Evolutionary conservation across 37 sponge, comb jelly and placozoan species (phyloP).

Genomic region (Halichondria panicea): DNA sequence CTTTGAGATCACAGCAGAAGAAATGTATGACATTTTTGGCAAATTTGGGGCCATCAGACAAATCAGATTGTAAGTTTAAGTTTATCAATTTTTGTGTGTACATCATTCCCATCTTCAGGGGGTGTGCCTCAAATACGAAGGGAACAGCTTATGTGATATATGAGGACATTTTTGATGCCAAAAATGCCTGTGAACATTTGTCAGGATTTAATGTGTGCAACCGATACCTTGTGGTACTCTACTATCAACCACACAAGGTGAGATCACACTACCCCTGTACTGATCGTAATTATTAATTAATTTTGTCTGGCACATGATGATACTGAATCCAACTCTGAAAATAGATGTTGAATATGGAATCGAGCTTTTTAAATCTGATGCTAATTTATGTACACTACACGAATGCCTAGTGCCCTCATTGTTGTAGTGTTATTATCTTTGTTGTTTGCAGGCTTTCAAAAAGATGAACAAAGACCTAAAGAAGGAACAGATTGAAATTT

Average conservation of each 20-base stretch:
- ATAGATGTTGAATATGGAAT: neutral
- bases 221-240: conserved; percentile 97
- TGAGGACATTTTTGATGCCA: conserved; percentile 99
- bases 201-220: conserved; percentile 99
- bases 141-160: conserved; percentile 99
- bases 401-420: neutral
- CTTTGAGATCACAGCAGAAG: conserved; percentile 94
- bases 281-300: neutral
- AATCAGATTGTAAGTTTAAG: conserved; percentile 93
- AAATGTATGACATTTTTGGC: conserved; percentile 99
- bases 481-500: conserved; percentile 88
- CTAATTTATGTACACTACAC: neutral
- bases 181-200: conserved; percentile 99
- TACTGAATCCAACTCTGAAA: conserved; percentile 39
- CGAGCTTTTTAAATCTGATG: conserved; percentile 46
- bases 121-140: conserved; percentile 82
- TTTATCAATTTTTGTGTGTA: neutral
- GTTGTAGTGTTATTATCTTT: neutral
- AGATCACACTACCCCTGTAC: neutral
- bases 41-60: conserved; percentile 98
- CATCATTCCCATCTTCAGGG: conserved; percentile 63
- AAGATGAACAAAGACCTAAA: conserved; percentile 94
- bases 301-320: conserved; percentile 26
- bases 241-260: conserved; percentile 99
- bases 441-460: conserved; percentile 84